phyloP scores from a whole-genome alignment of 1,140 invertebrate genomes.

The Caenorhabditis inopinata region DNA sequence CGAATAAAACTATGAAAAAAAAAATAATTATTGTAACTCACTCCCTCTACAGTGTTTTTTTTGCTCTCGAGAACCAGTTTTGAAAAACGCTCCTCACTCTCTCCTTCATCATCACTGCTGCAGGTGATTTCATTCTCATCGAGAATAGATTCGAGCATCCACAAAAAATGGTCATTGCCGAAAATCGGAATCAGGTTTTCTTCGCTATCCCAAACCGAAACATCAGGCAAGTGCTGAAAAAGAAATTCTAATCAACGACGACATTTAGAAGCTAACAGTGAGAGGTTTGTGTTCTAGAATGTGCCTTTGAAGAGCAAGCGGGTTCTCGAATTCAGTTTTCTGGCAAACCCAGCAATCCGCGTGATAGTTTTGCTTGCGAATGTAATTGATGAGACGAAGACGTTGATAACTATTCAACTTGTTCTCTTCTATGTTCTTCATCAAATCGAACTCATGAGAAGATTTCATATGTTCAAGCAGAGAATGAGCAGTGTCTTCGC shows the following conservation, averaged over 20 bases:
- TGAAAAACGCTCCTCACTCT: conserved; percentile 23
- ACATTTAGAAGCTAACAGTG: not conserved
- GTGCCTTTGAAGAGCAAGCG: conserved; percentile 44
- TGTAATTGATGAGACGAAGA: conserved; percentile 63
- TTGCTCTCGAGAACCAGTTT: conserved; percentile 59
- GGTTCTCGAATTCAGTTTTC: conserved; percentile 41
- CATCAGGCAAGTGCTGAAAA: conserved; percentile 52
- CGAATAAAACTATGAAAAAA: not conserved
- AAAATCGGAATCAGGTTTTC: conserved; percentile 62
- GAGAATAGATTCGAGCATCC: conserved; percentile 63
- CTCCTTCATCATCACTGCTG: conserved; percentile 26
- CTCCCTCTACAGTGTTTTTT: conserved; percentile 61
- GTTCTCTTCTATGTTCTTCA: conserved; percentile 57
- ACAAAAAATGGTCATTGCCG: conserved; percentile 63
- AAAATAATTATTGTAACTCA: not conserved
- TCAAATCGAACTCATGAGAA: conserved; percentile 58
- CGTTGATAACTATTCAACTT: conserved; percentile 60
- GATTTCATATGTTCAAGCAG: conserved; percentile 58
- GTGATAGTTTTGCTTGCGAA: conserved; percentile 59
- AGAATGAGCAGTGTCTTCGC: conserved; percentile 49
- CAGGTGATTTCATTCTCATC: conserved; percentile 34
- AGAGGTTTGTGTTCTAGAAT: conserved; percentile 40
- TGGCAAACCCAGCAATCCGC: conserved; percentile 46
- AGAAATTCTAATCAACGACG: not conserved
- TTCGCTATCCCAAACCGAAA: conserved; percentile 59